phyloP scores from a whole-genome alignment of 2,888 invertebrate species.

The Urechis unicinctus region DNA sequence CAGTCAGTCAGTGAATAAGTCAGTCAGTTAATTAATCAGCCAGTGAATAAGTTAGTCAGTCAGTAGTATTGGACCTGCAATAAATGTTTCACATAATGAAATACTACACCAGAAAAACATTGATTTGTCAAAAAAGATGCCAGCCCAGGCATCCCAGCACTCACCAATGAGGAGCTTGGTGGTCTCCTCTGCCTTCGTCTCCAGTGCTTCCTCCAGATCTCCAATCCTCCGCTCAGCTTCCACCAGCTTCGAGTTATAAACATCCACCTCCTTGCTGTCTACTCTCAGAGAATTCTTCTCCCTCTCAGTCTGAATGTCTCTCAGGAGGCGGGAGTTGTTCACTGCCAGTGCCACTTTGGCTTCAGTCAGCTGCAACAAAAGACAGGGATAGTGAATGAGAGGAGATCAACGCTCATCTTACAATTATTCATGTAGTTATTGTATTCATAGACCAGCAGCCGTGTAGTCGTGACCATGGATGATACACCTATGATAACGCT shows the following conservation, averaged over 20 bases:
- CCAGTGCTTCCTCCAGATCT: conserved; percentile 27
- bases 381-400: too few species aligned
- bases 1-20: too few species aligned
- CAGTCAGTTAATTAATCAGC: too few species aligned
- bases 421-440: too few species aligned
- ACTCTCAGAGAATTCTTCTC: conserved; percentile 26
- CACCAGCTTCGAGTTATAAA: conserved; percentile 29
- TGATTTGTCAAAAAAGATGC: too few species aligned
- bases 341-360: conserved; percentile 28
- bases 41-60: too few species aligned
- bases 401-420: too few species aligned
- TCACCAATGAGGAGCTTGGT: conserved; percentile 25
- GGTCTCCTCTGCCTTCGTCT: conserved; percentile 23
- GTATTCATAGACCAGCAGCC: too few species aligned
- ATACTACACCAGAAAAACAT: not conserved
- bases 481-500: too few species aligned
- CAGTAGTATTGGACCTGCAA: too few species aligned
- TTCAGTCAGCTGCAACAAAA: conserved; percentile 15
- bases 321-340: conserved; percentile 28
- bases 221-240: conserved; percentile 29
- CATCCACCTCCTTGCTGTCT: conserved; percentile 31
- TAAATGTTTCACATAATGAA: too few species aligned
- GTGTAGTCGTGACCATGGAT: too few species aligned
- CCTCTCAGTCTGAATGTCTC: conserved; percentile 27
- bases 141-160: not conserved